Conservation (phyloP, 2,113 vertebrate species). For the Chaetodon auriga region DNA sequence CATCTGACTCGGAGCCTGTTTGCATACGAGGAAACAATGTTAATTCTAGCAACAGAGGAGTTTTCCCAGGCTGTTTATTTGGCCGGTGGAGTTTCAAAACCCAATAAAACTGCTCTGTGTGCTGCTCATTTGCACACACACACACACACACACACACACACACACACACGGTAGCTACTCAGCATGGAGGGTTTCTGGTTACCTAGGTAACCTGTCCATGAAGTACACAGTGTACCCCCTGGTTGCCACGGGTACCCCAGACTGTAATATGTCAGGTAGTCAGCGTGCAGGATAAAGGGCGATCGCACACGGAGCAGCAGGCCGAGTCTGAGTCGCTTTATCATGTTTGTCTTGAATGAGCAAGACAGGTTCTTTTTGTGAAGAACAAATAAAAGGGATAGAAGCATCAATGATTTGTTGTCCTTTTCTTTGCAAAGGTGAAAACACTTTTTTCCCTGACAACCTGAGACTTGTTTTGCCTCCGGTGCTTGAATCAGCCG, state of each 20-base stretch:
- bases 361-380: background rate
- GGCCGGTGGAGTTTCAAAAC: conserved; percentile 51
- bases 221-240: conserved; percentile 26
- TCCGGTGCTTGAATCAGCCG: background rate
- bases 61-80: conserved; percentile 77
- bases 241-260: conserved; percentile 28
- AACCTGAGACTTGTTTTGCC: background rate
- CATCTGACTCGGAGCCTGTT: conserved; percentile 29
- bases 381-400: background rate
- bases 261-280: conserved; percentile 60
- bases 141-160: conserved; percentile 26
- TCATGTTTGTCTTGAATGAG: background rate
- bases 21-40: conserved; percentile 56
- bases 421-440: background rate
- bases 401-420: background rate
- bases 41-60: conserved; percentile 41
- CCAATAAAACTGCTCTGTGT: conserved; percentile 62
- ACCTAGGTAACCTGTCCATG: conserved; percentile 64
- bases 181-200: conserved; percentile 65
- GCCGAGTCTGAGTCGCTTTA: background rate
- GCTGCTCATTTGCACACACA: conserved; percentile 49
- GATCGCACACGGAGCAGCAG: background rate
- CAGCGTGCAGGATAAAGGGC: background rate
- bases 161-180: conserved; percentile 45
- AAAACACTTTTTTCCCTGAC: background rate